Evolutionary conservation across 92 coral and sea anemone species (phyloP), one percentile per base, ranked within the genome.

Genomic region (Epizoanthus illoricatus): DNA sequence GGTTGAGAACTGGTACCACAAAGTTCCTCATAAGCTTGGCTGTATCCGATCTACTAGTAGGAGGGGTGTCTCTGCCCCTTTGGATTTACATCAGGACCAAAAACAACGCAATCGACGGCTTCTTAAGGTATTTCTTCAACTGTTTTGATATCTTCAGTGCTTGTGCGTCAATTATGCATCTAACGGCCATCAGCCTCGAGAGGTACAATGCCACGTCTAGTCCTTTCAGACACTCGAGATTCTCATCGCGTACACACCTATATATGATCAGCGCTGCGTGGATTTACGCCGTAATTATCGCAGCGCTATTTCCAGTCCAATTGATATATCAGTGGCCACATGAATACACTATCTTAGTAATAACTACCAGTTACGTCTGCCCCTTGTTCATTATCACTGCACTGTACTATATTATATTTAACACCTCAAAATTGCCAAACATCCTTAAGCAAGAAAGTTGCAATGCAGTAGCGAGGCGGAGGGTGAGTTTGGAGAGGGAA

Each of bases 131-230:
- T 49, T 69, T 92, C 68, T 92, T 70, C 84, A 71, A 15, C 52
- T 68, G 85, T 72, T 74, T 89, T 17, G 96, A 92, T 76, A 28
- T 84, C 10, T 92, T 92, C 62, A 88, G 93, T 17, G 96, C 96
- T 1, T 82, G 88, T 73, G 96, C 93, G 18, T 92, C 96, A 8
- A 92, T 92, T 13, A 87, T 92, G 61, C 96, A 92, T 66, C 75
- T 92, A 6, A 85, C 91, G 0, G 93, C 91, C 12, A 85, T 92
- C 72, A 85, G 92, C 18, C 73, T 87, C 15, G 95, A 91, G 41
- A 65, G 95, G 56, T 85, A 82, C 85, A 66, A 87, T 15, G 93
- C 93, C 20, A 86, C 90, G 12, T 73, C 88, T 39, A 71, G 58
- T 59, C 96, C 96, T 0, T 92, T 90, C 68, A 41, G 69, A 49